A percentile compares a stretch with the other conserved stretches of the same genome.
Evolutionary conservation across 2,888 invertebrate species (phyloP).

Genomic region (Synergus itoensis): DNA sequence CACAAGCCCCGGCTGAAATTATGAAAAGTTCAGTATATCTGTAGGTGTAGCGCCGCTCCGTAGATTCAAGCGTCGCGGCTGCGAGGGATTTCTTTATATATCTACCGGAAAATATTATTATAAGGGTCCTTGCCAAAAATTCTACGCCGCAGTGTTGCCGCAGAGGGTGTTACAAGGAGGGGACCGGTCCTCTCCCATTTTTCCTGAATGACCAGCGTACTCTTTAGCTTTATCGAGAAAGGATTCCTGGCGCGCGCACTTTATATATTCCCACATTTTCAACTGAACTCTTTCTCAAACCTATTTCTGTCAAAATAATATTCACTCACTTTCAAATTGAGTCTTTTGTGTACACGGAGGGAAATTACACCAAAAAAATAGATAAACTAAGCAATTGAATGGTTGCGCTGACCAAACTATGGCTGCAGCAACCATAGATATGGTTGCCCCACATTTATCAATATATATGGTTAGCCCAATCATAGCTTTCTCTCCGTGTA

Average conservation of each 20-base stretch:
- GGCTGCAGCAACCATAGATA: too few relatives aligned
- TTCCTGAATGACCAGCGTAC: slow-evolving; percentile 39
- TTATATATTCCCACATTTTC: slow-evolving; percentile 36
- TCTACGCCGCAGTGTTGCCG: slow-evolving; percentile 47
- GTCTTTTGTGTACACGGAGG: neutral
- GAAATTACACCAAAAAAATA: too few relatives aligned
- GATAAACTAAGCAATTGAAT: too few relatives aligned
- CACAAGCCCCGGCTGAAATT: slow-evolving; percentile 57
- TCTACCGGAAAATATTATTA: slow-evolving; percentile 58
- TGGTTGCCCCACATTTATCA: too few relatives aligned
- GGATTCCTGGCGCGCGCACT: slow-evolving; percentile 31
- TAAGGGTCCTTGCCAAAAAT: slow-evolving; percentile 55
- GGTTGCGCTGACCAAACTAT: too few relatives aligned
- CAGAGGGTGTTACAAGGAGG: slow-evolving; percentile 37
- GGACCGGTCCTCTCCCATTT: slow-evolving; percentile 18
- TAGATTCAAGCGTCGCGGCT: slow-evolving; percentile 24
- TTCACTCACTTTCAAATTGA: neutral
- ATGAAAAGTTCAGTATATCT: slow-evolving; percentile 56
- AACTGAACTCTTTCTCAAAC: slow-evolving; percentile 11
- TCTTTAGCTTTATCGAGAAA: slow-evolving; percentile 39
- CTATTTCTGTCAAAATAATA: slow-evolving; percentile 21
- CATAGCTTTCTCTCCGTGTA: too few relatives aligned
- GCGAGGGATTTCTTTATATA: slow-evolving; percentile 50
- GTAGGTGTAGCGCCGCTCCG: slow-evolving; percentile 39
- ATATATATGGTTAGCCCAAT: too few relatives aligned